phyloP scores from a whole-genome alignment of 2,888 invertebrate species.

The Andricus curvator region DNA sequence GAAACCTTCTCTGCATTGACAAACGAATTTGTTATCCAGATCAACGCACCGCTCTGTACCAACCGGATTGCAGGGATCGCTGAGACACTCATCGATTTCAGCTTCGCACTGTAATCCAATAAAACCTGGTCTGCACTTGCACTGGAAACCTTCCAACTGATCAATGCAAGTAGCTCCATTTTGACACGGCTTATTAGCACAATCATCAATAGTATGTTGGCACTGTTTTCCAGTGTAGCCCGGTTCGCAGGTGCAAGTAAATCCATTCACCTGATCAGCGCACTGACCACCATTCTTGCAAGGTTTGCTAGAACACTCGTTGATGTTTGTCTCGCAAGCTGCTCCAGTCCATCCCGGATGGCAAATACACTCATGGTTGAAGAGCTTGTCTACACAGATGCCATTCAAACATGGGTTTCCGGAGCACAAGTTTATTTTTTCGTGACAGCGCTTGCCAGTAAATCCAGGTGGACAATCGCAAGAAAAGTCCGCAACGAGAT shows the following conservation, averaged over 20 bases:
- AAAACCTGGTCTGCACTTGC: constrained; percentile 95
- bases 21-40: constrained; percentile 91
- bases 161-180: constrained; percentile 94
- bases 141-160: constrained; percentile 92
- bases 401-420: constrained; percentile 96
- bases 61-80: constrained; percentile 93
- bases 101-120: constrained; percentile 96
- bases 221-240: constrained; percentile 96
- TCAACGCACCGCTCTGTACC: constrained; percentile 95
- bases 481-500: constrained; percentile 95
- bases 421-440: constrained; percentile 95
- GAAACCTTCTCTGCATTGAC: constrained; percentile 94
- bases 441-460: constrained; percentile 96
- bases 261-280: constrained; percentile 91
- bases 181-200: constrained; percentile 92
- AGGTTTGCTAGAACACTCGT: constrained; percentile 93
- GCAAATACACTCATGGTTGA: constrained; percentile 92
- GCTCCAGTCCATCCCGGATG: constrained; percentile 94
- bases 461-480: constrained; percentile 97
- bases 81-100: constrained; percentile 94
- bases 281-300: constrained; percentile 97
- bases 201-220: constrained; percentile 96
- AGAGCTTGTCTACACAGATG: constrained; percentile 93
- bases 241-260: constrained; percentile 93
- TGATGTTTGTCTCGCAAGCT: constrained; percentile 93